Percentiles rank a stretch among this genome's conserved stretches.
Evolutionary conservation across 2,113 vertebrate species (phyloP).

Genomic region (Neodontobutis hainanensis): DNA sequence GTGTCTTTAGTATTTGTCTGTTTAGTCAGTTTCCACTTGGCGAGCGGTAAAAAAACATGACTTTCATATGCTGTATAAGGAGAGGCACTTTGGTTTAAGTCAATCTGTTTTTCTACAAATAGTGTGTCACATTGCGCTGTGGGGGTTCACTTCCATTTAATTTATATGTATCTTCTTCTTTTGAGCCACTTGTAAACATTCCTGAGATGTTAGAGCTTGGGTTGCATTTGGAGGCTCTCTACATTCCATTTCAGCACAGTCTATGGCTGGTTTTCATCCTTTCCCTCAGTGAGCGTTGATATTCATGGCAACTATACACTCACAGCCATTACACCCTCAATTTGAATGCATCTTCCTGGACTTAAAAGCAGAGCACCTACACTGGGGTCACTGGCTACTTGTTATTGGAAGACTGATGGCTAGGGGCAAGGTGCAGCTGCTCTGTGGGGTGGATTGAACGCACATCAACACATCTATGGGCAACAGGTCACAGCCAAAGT

Average conservation of each 20-base stretch:
- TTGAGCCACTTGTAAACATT: slow-evolving; percentile 53
- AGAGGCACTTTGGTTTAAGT: slow-evolving; percentile 30
- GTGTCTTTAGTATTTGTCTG: slow-evolving; percentile 1
- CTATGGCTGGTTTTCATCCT: slow-evolving; percentile 8
- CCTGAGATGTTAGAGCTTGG: slow-evolving; percentile 41
- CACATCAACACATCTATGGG: slow-evolving; percentile 21
- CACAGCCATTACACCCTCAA: slow-evolving; percentile 52
- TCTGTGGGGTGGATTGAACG: slow-evolving; percentile 35
- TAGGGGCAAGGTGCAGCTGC: slow-evolving; percentile 25
- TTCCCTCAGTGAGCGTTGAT: slow-evolving; percentile 46
- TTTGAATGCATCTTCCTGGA: slow-evolving; percentile 64
- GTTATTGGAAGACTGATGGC: slow-evolving; percentile 14
- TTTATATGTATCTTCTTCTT: slow-evolving; percentile 72
- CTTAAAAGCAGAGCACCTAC: slow-evolving; percentile 38
- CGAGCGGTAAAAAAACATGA: slow-evolving; percentile 5
- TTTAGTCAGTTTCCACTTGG: slow-evolving; percentile 3
- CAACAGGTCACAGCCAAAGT: slow-evolving; percentile 28
- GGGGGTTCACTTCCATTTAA: slow-evolving; percentile 66
- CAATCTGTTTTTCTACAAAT: slow-evolving; percentile 58
- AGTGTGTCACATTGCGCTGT: slow-evolving; percentile 45
- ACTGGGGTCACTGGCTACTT: slow-evolving; percentile 25
- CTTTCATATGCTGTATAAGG: slow-evolving; percentile 6
- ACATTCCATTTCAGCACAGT: slow-evolving; percentile 44
- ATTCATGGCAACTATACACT: slow-evolving; percentile 46
- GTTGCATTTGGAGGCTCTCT: slow-evolving; percentile 49